Base-by-base conservation (phyloP, 2,113 vertebrate genomes). In the Asarcornis scutulata region DNA sequence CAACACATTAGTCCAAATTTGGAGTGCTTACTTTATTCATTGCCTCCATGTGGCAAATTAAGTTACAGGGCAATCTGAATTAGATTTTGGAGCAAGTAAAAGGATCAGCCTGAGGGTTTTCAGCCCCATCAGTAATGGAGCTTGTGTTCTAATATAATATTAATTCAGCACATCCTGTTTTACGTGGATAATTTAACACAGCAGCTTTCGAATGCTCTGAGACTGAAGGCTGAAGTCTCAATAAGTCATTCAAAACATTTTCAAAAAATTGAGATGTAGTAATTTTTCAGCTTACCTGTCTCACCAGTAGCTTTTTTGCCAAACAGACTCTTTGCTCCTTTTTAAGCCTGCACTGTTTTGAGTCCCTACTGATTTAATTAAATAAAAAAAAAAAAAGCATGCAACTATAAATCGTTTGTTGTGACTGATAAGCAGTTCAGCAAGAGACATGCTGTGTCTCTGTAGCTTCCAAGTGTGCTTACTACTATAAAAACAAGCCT, bases 111-210 rank as follows among this genome's bases (percentile, higher is more conserved):
- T 83, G 63, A 64, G 68, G 48, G 21, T 76, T 36, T 50, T 23
- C 59, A 68, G 53, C 53, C 77, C 68, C 59, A 83, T 91, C 77
- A 86, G 26, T 76, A 95, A 73, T 44, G 26, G 36, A 80, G 23
- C 42, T 76, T 83, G 85, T 86, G 42, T 89, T 89, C 63, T 88
- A 77, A 86, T 76, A 85, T 25, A n/a, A 74, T 94, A 94, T 85
- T 86, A 83, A 95, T 92, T 95, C 83, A 92, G 76, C 76, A 86
- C 83, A 86, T 95, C 73, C 92, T 91, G 67, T 31, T 88, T 91
- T 59, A 76, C 15, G 17, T 59, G 83, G 86, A 59, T 92, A 95
- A 91, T 68, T 76, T 85, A 92, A 76, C 72, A 86, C 6, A 86
- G 80, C n/a, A 83, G 53, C 81, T 93, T 92, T 92, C 2, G 4